Evolutionary conservation across 2,888 invertebrate genomes (phyloP).

Genomic region (Geotrupes spiniger): DNA sequence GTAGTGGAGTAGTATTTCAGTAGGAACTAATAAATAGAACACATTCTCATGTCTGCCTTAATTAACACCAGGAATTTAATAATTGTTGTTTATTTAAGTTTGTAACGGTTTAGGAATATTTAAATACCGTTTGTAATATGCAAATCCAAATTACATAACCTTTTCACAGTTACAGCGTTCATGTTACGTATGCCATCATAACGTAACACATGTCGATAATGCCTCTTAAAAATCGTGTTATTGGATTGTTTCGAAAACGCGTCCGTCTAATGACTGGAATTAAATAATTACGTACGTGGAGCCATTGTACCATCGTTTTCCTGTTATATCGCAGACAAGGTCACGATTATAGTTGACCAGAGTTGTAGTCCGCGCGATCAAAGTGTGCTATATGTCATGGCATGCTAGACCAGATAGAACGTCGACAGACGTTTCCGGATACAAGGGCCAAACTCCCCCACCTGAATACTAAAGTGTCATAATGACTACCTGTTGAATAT

Average conservation of each 20-base stretch:
- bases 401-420: constrained; percentile 25
- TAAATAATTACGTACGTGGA: too few relatives aligned
- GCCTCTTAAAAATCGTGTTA: background rate
- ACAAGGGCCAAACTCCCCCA: constrained; percentile 32
- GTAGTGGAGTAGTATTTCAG: too few relatives aligned
- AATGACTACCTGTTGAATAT: constrained; percentile 34
- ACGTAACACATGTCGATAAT: background rate
- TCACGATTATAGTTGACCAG: constrained; percentile 34
- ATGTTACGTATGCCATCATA: background rate
- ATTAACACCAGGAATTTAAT: constrained; percentile 2
- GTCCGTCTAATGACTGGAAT: too few relatives aligned
- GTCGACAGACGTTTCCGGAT: constrained; percentile 35
- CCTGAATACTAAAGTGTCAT: constrained; percentile 34
- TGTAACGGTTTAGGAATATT: background rate
- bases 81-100: constrained; percentile 1
- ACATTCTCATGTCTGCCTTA: constrained; percentile 1
- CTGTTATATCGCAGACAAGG: constrained; percentile 35
- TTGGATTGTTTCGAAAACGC: background rate
- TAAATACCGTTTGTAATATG: constrained; percentile 1
- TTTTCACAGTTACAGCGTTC: background rate
- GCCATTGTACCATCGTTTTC: constrained; percentile 31
- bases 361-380: constrained; percentile 16
- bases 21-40: constrained; percentile 4
- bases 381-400: constrained; percentile 9
- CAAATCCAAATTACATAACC: background rate